phyloP scores from a whole-genome alignment of 2,113 vertebrate species.

The Scophthalmus maximus region DNA sequence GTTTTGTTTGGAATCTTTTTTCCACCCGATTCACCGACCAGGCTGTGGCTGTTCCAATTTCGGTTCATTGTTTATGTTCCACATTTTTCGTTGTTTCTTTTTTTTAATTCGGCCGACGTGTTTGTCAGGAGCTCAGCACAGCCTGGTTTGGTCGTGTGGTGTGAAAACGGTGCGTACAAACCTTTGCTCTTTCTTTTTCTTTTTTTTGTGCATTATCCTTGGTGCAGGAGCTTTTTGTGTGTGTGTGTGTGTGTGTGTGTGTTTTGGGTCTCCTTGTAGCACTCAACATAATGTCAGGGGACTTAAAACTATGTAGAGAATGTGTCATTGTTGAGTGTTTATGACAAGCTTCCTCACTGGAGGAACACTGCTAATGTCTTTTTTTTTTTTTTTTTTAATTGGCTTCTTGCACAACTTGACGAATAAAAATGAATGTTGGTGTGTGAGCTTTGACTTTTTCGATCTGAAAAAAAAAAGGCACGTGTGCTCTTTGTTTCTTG shows the following conservation, averaged over 20 bases:
- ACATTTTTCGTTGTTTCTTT: neutral
- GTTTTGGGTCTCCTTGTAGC: constrained; percentile 87
- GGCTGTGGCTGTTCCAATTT: constrained; percentile 37
- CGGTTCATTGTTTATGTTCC: no score
- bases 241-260: no score
- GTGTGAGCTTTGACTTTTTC: constrained; percentile 91
- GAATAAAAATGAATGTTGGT: constrained; percentile 95
- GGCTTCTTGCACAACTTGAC: constrained; percentile 91
- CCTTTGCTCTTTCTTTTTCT: constrained; percentile 36
- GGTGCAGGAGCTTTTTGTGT: constrained; percentile 87
- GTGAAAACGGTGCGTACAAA: constrained; percentile 57
- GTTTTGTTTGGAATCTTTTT: constrained; percentile 73
- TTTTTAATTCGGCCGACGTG: constrained; percentile 22
- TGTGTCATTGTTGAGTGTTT: constrained; percentile 75
- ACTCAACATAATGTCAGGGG: constrained; percentile 83
- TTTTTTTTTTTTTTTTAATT: constrained; percentile 64
- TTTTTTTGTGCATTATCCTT: constrained; percentile 63
- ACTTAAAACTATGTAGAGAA: constrained; percentile 77
- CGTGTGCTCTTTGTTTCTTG: constrained; percentile 72
- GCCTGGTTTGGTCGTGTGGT: constrained; percentile 28
- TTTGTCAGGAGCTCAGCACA: constrained; percentile 24
- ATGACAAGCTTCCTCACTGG: constrained; percentile 91
- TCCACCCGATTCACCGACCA: constrained; percentile 12
- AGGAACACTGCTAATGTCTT: constrained; percentile 91
- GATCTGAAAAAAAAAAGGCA: constrained; percentile 81